phyloP scores from a whole-genome alignment of 30 jellyfish, hydroid and myxozoan species.

The Aurelia aurita complex sp. Pacific region DNA sequence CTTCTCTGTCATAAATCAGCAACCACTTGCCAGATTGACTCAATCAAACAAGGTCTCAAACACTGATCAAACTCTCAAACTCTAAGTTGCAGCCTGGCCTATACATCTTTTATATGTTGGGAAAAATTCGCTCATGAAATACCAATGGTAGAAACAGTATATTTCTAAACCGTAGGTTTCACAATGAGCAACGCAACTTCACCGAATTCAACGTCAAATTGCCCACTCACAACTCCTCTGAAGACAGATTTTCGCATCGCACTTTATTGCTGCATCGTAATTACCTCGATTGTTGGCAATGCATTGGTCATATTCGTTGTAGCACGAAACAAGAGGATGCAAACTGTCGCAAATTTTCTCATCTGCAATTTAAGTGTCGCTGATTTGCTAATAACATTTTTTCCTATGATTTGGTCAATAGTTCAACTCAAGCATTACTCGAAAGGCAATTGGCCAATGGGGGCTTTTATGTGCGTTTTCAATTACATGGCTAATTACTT shows the following conservation, averaged over 20 bases:
- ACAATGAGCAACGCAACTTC: too few relatives aligned
- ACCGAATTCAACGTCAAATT: too few relatives aligned
- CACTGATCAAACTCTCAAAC: too few relatives aligned
- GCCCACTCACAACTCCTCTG: not conserved
- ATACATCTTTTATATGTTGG: too few relatives aligned
- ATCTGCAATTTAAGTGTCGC: conserved; percentile 81
- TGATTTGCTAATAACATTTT: conserved; percentile 73
- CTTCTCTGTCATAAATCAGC: too few relatives aligned
- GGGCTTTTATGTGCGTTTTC: conserved; percentile 70
- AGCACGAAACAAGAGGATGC: conserved; percentile 63
- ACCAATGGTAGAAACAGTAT: too few relatives aligned
- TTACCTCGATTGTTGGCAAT: conserved; percentile 72
- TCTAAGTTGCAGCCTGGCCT: too few relatives aligned
- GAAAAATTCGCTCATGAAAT: too few relatives aligned
- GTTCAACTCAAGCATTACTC: conserved; percentile 43
- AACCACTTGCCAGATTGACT: too few relatives aligned
- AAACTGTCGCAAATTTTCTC: conserved; percentile 69
- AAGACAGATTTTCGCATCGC: conserved; percentile 26
- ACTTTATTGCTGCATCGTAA: conserved; percentile 28
- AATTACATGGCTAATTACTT: conserved; percentile 55
- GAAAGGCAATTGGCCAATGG: conserved; percentile 81
- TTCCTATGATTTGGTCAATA: conserved; percentile 76
- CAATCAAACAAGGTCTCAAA: too few relatives aligned
- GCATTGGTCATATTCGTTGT: conserved; percentile 54
- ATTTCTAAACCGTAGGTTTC: too few relatives aligned